Conservation (phyloP, 2,113 vertebrate species). For the Microcebus ravelobensis region DNA sequence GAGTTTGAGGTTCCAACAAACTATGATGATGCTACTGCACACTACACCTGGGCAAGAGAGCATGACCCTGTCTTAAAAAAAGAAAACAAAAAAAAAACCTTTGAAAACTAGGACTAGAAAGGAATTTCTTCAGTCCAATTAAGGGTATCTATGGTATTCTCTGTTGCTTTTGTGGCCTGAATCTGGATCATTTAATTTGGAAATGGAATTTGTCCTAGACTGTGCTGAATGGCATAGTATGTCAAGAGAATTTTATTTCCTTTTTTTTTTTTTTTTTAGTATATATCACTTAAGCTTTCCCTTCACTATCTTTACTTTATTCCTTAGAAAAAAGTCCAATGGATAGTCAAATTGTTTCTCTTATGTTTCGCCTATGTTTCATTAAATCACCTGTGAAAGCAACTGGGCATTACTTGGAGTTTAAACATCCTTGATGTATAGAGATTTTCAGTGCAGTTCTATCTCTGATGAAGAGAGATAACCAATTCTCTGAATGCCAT, state of each 20-base stretch:
- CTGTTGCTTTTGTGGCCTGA: not conserved
- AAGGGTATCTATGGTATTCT: not conserved
- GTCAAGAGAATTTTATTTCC: not conserved
- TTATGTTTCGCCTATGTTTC: not conserved
- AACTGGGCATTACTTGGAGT: not conserved
- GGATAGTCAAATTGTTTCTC: not conserved
- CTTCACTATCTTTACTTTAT: not conserved
- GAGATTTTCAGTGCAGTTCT: not conserved
- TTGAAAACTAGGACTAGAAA: too few relatives aligned
- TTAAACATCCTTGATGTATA: not conserved
- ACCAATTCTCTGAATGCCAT: not conserved
- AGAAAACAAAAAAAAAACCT: too few relatives aligned
- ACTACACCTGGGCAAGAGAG: too few relatives aligned
- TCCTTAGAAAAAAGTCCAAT: not conserved
- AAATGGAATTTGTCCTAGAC: not conserved
- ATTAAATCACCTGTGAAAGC: not conserved
- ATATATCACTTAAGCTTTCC: not conserved
- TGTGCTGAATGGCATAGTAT: not conserved
- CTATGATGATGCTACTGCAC: too few relatives aligned
- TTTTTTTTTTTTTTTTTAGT: not conserved
- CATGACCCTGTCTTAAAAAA: too few relatives aligned
- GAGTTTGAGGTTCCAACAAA: too few relatives aligned
- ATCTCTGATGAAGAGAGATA: not conserved
- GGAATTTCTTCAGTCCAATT: too few relatives aligned
- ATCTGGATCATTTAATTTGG: not conserved